Conservation (phyloP, 2,797 vertebrate species). For the Bryconaethiops microstoma region DNA sequence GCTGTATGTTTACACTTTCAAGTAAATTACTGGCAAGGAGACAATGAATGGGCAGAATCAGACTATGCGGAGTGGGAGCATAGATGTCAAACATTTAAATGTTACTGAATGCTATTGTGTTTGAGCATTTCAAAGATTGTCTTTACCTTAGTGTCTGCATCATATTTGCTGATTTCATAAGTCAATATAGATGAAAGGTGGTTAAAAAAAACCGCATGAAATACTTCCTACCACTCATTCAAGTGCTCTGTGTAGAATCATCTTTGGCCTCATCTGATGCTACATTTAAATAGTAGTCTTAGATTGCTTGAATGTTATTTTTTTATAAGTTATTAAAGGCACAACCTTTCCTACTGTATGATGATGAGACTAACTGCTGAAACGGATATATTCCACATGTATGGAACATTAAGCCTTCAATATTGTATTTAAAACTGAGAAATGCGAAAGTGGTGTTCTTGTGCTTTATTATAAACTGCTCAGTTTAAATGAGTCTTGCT, state of each 20-base stretch:
- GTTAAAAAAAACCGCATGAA: slow-evolving; percentile 9
- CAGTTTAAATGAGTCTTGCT: slow-evolving; percentile 13
- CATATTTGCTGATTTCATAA: not conserved
- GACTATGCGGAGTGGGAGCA: not conserved
- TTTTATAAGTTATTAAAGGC: slow-evolving; percentile 41
- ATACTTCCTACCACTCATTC: not conserved
- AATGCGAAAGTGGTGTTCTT: not conserved
- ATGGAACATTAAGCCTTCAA: not conserved
- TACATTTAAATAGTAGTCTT: slow-evolving; percentile 5
- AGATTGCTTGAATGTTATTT: slow-evolving; percentile 23
- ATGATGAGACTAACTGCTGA: not conserved
- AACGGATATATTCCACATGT: not conserved
- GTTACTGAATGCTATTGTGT: not conserved
- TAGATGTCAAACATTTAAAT: not conserved
- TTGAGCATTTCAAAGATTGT: not conserved
- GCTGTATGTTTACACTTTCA: slow-evolving; percentile 62
- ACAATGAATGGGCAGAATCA: not conserved
- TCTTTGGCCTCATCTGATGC: slow-evolving; percentile 24
- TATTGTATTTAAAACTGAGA: not conserved
- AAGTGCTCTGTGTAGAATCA: slow-evolving; percentile 35
- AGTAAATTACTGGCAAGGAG: not conserved
- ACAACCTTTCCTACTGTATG: slow-evolving; percentile 17
- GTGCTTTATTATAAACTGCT: slow-evolving; percentile 8
- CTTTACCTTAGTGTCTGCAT: not conserved
- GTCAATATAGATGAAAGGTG: not conserved